phyloP scores from a whole-genome alignment of 2,797 vertebrate species.

The Anguilla megastoma region DNA sequence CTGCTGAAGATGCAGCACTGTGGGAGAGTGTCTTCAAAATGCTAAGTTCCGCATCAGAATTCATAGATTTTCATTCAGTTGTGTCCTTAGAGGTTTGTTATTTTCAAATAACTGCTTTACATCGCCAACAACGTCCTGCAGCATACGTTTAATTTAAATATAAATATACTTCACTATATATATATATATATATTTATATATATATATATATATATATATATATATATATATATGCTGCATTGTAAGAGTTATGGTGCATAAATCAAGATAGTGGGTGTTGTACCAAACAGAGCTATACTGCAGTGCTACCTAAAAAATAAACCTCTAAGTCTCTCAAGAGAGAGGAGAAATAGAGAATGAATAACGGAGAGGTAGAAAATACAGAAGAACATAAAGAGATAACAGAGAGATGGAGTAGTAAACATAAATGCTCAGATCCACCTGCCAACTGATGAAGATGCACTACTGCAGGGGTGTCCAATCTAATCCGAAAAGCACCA shows the following conservation, averaged over 20 bases:
- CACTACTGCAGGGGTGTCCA: background rate
- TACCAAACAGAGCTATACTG: conserved; percentile 6
- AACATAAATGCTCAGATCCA: background rate
- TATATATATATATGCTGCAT: background rate
- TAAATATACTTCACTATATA: background rate
- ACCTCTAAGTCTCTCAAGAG: background rate
- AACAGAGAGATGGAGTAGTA: background rate
- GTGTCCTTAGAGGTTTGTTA: conserved; percentile 56
- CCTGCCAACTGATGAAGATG: background rate
- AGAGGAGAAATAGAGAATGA: background rate
- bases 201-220: background rate
- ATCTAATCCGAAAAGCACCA: background rate
- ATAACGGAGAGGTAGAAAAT: background rate
- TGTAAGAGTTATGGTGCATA: background rate
- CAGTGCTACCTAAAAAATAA: background rate
- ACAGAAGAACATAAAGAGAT: background rate
- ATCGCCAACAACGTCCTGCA: background rate
- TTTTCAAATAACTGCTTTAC: conserved; percentile 30
- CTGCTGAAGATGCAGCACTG: conserved; percentile 26
- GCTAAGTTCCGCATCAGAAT: conserved; percentile 45
- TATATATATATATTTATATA: background rate
- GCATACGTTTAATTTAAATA: background rate
- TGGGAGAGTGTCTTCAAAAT: conserved; percentile 40
- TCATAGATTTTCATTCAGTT: conserved; percentile 43
- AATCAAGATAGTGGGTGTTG: background rate